Evolutionary conservation across 1,140 invertebrate species (phyloP).

Genomic region (Branchinecta lindahli): DNA sequence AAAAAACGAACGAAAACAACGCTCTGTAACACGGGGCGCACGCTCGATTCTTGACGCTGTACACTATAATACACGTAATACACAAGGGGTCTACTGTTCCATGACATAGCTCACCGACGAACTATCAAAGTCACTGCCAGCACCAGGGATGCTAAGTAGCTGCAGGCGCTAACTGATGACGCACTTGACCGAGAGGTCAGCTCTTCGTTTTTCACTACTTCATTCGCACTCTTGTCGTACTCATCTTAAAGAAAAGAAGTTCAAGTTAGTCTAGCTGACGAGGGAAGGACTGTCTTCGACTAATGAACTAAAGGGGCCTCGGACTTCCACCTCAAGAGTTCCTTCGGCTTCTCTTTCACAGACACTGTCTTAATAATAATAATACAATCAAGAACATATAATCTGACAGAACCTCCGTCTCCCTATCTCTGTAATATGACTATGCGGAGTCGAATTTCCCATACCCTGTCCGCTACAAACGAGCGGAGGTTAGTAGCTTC

Average conservation of each 20-base stretch:
- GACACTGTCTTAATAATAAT: too few relatives aligned
- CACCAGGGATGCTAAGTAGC: background rate
- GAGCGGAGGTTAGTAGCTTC: too few relatives aligned
- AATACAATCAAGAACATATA: too few relatives aligned
- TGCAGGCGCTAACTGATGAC: background rate
- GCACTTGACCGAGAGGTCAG: slow-evolving; percentile 42
- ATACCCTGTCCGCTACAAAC: too few relatives aligned
- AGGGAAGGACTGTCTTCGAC: too few relatives aligned
- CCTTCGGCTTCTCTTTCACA: background rate
- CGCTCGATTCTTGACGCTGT: background rate
- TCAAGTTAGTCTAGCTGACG: too few relatives aligned
- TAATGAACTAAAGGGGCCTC: too few relatives aligned
- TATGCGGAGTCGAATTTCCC: too few relatives aligned
- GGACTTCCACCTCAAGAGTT: background rate
- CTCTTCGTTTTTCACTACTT: slow-evolving; percentile 82
- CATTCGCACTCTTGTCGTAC: slow-evolving; percentile 71
- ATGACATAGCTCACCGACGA: background rate
- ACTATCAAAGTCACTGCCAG: background rate
- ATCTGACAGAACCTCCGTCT: too few relatives aligned
- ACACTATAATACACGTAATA: slow-evolving; percentile 10
- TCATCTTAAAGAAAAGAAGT: slow-evolving; percentile 43
- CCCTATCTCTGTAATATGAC: too few relatives aligned
- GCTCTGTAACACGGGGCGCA: background rate
- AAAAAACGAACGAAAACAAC: background rate
- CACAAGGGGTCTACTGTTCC: background rate